These are phyloP conservation scores for Lateolabrax maculatus DNA, from an alignment of 2,797 vertebrate species.

Conservation along the genomic window DNA sequence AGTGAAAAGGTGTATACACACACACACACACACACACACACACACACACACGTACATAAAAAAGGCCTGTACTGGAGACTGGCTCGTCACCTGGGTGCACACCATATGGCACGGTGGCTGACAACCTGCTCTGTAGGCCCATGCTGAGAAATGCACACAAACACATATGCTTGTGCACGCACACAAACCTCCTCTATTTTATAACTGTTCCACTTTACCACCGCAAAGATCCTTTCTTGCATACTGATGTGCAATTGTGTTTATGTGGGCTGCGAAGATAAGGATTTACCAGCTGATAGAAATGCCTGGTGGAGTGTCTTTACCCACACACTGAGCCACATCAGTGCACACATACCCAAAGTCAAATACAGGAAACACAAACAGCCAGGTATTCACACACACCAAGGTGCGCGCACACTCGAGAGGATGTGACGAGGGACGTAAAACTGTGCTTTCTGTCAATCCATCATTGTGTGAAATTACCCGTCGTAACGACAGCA, in stretches of 20 bases:
- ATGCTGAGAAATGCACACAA: conserved; percentile 63
- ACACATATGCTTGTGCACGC: conserved; percentile 50
- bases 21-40: conserved; percentile 13
- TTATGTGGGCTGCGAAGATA: conserved; percentile 63
- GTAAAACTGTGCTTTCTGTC: conserved; percentile 57
- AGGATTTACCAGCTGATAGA: conserved; percentile 69
- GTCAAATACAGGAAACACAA: conserved; percentile 54
- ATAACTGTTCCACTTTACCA: conserved; percentile 56
- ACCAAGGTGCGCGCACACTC: conserved; percentile 17
- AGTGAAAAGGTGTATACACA: conserved; percentile 66
- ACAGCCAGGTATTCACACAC: conserved; percentile 45
- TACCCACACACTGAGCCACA: conserved; percentile 60
- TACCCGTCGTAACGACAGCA: conserved; percentile 38
- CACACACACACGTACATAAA: conserved; percentile 19
- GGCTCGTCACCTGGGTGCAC: conserved; percentile 83
- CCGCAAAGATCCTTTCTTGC: conserved; percentile 54
- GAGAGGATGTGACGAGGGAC: conserved; percentile 32
- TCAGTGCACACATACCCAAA: conserved; percentile 48
- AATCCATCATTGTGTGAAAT: conserved; percentile 73
- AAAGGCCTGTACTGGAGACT: conserved; percentile 59
- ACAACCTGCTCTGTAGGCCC: conserved; percentile 78
- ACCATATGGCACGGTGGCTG: conserved; percentile 83
- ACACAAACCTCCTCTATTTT: conserved; percentile 51
- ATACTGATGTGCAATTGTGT: conserved; percentile 71
- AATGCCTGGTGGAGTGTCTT: conserved; percentile 65